Evolutionary conservation across 37 sponge, comb jelly and placozoan genomes (phyloP), one percentile per base, ranked within the genome.

Genomic region (Haliclona indistincta): DNA sequence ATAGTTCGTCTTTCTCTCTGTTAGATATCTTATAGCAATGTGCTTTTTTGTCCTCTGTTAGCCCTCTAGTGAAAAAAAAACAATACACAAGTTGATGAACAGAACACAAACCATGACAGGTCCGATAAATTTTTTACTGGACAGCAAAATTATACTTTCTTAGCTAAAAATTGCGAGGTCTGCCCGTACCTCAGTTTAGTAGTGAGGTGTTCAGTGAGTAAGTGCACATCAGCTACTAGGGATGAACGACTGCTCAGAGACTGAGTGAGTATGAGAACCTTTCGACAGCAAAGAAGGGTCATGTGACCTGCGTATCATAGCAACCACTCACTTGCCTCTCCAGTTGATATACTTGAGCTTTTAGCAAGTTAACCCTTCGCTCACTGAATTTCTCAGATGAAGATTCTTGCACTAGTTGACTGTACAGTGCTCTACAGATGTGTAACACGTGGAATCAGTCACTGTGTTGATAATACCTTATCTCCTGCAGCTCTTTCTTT

Each of bases 321-420:
- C 17, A 49, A 10, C 43, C 37, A 74, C 70, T 49, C 23, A 88
- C 92, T 60, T 91, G 92, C 72, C 92, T 86, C 79, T 91, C 92
- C 38, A 91, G 53, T 51, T 88, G 92, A 47, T 82, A 38, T 42
- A 91, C n/a, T 40, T 86, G 87, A 22, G 82, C 38, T 62, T 91
- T 91, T 28, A 91, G 68, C 60, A 91, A 34, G 28, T 79, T 37
- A 20, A 91, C 88, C 63, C 92, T 64, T 22, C 84, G 74, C 65
- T 91, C 79, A 40, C 34, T 38, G 52, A 91, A 88, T 11, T 53
- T 82, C 40, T 91, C 92, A 23, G 11, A 20, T 29, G 83, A 70
- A 39, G 62, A 25, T 64, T 91, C 92, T 1, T 71, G 68, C 0
- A 82, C 25, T 55, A 91, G 55, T 68, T 91, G 92, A 15, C 71